Base-by-base conservation (phyloP, 2,797 vertebrate species). In the Glossophaga mutica region DNA sequence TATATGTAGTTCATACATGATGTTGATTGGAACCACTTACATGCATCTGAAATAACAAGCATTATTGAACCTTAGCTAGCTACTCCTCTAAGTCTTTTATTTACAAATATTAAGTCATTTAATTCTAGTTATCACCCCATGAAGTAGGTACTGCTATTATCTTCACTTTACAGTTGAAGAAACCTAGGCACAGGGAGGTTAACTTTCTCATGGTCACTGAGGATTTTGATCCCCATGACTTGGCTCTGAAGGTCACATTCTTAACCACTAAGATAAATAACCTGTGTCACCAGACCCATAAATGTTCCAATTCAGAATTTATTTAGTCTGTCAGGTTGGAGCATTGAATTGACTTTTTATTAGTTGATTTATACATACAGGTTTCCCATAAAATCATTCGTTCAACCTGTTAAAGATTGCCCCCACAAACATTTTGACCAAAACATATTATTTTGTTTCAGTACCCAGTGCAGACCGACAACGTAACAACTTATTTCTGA, bases 181-280 rank as follows among this genome's bases (percentile, higher is more conserved):
- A 84, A 92, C 52, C 73, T 46, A 79, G 32, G 26, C 21, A 55
- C 5, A 68, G 11, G 44, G 24, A 79, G 12, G 5, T 74, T 87
- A 76, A 55, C 12, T 55, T 90, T 29, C 19, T 32, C 55, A 4
- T 46, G 12, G 11, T 68, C 16, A 34, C 24, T 55, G 9, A 46
- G 26, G 39, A 19, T 82, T 95, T 62, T 24, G 6, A 87, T 83
- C 26, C 16, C 44, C 22, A 52, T 32, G 76, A 77, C 55, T 73
- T 34, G 37, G 8, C 10, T 87, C 26, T 34, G 37, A 29, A 79
- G 82, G 29, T 88, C 62, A 79, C 24, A 52, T 95, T 95, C 92
- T 94, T 77, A 90, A 95, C n/a, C 37, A 87, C n/a, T 46, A 39
- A 57, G 50, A 93, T 85, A 88, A 94, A 12, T 44, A 81, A 42